A percentile compares a stretch with the other conserved stretches of the same genome.
Evolutionary conservation across 1,140 invertebrate genomes (phyloP).

Genomic region (Heliothis subflexa): DNA sequence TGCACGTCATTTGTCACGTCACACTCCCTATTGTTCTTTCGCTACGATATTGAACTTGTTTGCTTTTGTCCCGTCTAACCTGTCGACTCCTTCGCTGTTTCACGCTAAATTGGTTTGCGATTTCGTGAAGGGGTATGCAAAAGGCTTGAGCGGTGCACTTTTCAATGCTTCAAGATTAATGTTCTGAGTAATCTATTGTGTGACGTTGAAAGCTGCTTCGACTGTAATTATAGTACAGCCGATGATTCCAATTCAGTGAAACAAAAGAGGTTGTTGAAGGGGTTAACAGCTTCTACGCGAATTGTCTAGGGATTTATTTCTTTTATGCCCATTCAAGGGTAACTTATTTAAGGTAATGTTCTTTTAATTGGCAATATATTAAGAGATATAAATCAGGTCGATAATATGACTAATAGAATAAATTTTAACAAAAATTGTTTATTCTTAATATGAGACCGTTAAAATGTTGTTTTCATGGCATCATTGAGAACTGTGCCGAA

Average conservation of each 20-base stretch:
- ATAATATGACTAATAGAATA: too few species aligned
- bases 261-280: constrained; percentile 37
- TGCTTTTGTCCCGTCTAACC: constrained; percentile 56
- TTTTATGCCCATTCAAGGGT: constrained; percentile 7
- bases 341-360: not conserved
- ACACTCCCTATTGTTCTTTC: constrained; percentile 61
- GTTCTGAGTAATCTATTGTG: constrained; percentile 45
- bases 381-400: too few species aligned
- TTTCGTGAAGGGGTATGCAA: constrained; percentile 51
- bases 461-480: too few species aligned
- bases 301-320: constrained; percentile 24
- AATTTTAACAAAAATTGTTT: too few species aligned
- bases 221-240: constrained; percentile 44
- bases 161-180: constrained; percentile 48
- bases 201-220: constrained; percentile 36
- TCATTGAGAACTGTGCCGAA: too few species aligned
- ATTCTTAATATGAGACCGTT: too few species aligned
- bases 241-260: constrained; percentile 33
- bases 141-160: constrained; percentile 43
- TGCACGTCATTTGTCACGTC: constrained; percentile 68
- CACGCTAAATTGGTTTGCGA: constrained; percentile 57
- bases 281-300: constrained; percentile 25
- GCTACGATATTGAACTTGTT: constrained; percentile 56
- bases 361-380: not conserved
- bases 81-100: constrained; percentile 54